These are phyloP conservation scores for Pseudonaja textilis DNA, from an alignment of 2,113 vertebrate genomes.

Conservation along the genomic window DNA sequence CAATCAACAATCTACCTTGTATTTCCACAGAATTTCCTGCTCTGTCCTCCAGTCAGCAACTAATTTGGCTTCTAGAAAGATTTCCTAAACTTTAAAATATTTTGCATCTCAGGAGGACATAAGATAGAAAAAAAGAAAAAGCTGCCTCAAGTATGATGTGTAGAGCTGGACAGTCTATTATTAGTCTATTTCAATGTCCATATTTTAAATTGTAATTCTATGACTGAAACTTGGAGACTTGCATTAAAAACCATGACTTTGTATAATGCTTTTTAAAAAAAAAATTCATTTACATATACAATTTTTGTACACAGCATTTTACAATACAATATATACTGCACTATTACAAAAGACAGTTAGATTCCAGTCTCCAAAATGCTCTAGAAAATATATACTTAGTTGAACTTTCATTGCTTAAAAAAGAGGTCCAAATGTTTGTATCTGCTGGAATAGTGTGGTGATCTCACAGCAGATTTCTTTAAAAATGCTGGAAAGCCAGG, in stretches of 20 bases:
- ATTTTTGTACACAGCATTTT: not conserved
- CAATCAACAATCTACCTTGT: constrained; percentile 54
- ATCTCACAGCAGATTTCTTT: not conserved
- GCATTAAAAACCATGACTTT: not conserved
- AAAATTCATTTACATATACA: not conserved
- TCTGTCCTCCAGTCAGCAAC: constrained; percentile 27
- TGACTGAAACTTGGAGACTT: not conserved
- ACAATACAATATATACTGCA: not conserved
- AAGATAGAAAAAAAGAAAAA: constrained; percentile 19
- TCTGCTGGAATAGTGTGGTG: not conserved
- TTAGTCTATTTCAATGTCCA: not conserved
- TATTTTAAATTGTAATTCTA: not conserved
- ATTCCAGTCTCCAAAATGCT: not conserved
- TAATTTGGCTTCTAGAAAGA: constrained; percentile 19
- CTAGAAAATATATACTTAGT: not conserved
- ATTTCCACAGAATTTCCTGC: constrained; percentile 63
- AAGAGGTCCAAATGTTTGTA: not conserved
- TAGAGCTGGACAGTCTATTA: constrained; percentile 20
- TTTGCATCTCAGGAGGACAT: constrained; percentile 9
- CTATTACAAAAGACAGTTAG: not conserved
- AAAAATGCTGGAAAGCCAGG: not conserved
- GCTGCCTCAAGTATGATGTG: not conserved
- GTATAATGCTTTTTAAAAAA: not conserved
- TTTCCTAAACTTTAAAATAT: constrained; percentile 27
- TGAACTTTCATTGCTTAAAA: not conserved